phyloP scores from a whole-genome alignment of 2,797 vertebrate genomes.

The Molossus alvarezi region DNA sequence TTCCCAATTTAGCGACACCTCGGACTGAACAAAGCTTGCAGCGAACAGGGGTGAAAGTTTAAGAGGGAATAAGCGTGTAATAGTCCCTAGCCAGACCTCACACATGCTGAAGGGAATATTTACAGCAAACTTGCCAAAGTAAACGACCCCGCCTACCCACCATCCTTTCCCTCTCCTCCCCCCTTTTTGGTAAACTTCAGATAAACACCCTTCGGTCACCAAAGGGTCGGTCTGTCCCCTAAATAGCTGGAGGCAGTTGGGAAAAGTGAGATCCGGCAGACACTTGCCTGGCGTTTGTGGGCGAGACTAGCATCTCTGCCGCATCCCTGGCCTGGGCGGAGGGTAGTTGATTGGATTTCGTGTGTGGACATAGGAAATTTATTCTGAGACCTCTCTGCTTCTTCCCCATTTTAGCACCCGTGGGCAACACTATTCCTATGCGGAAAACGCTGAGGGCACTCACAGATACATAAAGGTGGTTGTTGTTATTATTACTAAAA shows the following conservation, averaged over 20 bases:
- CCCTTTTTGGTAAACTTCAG: constrained; percentile 70
- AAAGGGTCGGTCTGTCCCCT: constrained; percentile 77
- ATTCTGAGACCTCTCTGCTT: background rate
- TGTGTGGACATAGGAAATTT: background rate
- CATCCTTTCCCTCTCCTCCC: background rate
- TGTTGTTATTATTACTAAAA: background rate
- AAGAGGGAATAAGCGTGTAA: constrained; percentile 89
- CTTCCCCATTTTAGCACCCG: background rate
- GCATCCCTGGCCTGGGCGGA: background rate
- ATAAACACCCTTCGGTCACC: constrained; percentile 83
- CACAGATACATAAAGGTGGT: background rate
- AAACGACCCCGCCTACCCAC: constrained; percentile 83
- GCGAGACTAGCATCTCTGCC: background rate
- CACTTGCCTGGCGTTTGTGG: accelerated
- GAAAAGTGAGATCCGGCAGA: background rate
- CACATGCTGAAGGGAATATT: constrained; percentile 86
- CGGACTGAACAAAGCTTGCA: constrained; percentile 89
- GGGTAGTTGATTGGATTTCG: background rate
- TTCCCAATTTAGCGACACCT: constrained; percentile 91
- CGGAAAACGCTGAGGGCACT: background rate
- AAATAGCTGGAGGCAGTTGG: background rate
- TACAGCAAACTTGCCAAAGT: constrained; percentile 89
- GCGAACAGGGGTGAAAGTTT: constrained; percentile 90
- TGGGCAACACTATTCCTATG: accelerated
- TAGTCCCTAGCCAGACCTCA: constrained; percentile 88